Percentiles rank a stretch among this genome's conserved stretches.
These are phyloP conservation scores for Holcopasites calliopsidis DNA, from an alignment of 1,140 invertebrate genomes.

Conservation along the genomic window DNA sequence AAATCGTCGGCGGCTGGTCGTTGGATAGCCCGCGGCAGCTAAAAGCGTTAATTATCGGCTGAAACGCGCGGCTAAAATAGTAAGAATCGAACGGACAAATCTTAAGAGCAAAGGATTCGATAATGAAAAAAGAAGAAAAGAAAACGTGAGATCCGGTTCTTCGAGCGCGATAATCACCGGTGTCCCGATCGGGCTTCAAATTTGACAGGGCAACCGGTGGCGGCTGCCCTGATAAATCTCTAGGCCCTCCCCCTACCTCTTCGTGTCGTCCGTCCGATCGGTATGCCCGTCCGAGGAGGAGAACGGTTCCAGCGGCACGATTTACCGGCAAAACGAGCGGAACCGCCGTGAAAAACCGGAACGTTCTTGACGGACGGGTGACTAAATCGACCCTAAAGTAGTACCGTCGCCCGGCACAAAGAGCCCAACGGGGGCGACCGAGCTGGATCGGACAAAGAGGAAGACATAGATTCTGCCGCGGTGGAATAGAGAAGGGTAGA, in stretches of 20 bases:
- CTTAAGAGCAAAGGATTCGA: background rate
- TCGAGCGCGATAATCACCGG: constrained; percentile 18
- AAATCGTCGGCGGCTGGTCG: too few species aligned
- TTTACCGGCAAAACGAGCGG: constrained; percentile 46
- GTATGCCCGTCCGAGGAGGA: constrained; percentile 26
- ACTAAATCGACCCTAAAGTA: constrained; percentile 70
- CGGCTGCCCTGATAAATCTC: constrained; percentile 34
- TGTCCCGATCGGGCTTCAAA: constrained; percentile 11
- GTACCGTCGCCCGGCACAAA: constrained; percentile 58
- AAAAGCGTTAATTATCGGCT: constrained; percentile 41
- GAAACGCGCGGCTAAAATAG: background rate
- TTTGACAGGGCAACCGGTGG: constrained; percentile 30
- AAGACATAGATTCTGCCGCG: constrained; percentile 36
- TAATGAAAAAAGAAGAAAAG: background rate
- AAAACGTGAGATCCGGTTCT: background rate
- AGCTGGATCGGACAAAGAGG: constrained; percentile 25
- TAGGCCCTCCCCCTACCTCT: background rate
- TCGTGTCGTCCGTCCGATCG: constrained; percentile 26
- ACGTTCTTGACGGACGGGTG: constrained; percentile 60
- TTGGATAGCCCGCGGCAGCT: background rate
- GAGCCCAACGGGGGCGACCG: constrained; percentile 9
- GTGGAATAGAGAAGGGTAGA: constrained; percentile 15
- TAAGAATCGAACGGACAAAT: background rate
- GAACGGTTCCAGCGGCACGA: constrained; percentile 39
- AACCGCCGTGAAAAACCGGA: constrained; percentile 55